Evolutionary conservation across 2,797 vertebrate species (phyloP).

Genomic region (Cuculus canorus): DNA sequence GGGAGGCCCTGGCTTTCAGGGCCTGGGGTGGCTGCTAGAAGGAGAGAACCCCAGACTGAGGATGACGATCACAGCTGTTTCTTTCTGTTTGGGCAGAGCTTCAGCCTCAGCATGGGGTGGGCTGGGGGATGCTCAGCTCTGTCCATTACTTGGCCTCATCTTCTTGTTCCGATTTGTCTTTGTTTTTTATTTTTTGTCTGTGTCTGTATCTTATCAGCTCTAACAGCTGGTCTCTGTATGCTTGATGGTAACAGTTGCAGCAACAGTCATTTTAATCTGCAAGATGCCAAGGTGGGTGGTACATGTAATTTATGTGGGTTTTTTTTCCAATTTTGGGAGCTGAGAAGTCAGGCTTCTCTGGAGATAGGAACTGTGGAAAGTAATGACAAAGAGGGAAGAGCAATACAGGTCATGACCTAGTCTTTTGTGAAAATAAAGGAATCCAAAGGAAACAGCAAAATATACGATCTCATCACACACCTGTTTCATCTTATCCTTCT

Average conservation of each 20-base stretch:
- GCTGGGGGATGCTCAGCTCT: background rate
- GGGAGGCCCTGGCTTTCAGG: background rate
- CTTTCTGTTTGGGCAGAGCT: background rate
- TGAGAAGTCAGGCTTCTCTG: background rate
- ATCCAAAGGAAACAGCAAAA: background rate
- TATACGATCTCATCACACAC: slow-evolving; percentile 21
- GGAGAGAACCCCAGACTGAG: fast-evolving
- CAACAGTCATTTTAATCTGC: background rate
- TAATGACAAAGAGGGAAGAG: background rate
- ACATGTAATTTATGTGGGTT: background rate
- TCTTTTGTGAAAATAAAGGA: slow-evolving; percentile 9
- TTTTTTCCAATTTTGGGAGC: background rate
- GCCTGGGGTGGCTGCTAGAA: background rate
- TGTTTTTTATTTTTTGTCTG: background rate
- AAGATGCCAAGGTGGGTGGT: background rate
- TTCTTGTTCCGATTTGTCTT: background rate
- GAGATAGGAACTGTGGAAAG: background rate
- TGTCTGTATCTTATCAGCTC: background rate
- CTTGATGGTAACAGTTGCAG: slow-evolving; percentile 50
- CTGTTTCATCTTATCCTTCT: slow-evolving; percentile 1
- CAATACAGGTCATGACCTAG: background rate
- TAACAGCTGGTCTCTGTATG: slow-evolving; percentile 34
- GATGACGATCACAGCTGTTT: fast-evolving
- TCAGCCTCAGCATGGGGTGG: background rate
- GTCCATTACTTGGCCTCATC: background rate